Evolutionary conservation across 1,140 invertebrate species (phyloP).

Genomic region (Temnothorax curvispinosus): DNA sequence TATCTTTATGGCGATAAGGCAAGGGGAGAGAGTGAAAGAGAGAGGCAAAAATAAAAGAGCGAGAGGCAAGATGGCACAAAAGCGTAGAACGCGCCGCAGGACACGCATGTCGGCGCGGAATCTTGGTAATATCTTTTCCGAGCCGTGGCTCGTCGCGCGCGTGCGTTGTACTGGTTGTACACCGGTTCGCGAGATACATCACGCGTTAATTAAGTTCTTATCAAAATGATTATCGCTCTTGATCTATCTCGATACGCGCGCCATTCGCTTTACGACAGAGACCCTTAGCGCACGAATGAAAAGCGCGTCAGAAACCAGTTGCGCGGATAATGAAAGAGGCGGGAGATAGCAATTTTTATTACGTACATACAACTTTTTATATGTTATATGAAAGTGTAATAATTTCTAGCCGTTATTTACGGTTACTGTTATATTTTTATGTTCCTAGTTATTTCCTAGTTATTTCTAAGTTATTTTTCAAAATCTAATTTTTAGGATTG

Average conservation of each 20-base stretch:
- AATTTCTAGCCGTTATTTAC: neutral
- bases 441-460: too few species aligned
- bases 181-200: constrained; percentile 56
- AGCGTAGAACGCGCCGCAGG: constrained; percentile 42
- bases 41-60: neutral
- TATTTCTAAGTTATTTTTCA: neutral
- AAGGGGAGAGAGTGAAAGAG: neutral
- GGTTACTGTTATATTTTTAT: neutral
- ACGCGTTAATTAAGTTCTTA: constrained; percentile 77
- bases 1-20: constrained; percentile 67
- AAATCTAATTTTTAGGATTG: neutral
- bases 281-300: constrained; percentile 35
- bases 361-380: neutral
- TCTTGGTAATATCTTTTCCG: constrained; percentile 66
- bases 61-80: constrained; percentile 28
- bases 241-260: constrained; percentile 50
- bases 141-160: constrained; percentile 35
- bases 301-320: constrained; percentile 10
- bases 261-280: constrained; percentile 52
- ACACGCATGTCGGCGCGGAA: constrained; percentile 56
- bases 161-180: constrained; percentile 10
- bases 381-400: neutral
- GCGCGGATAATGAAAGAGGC: neutral
- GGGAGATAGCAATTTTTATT: neutral
- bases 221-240: constrained; percentile 71